These are phyloP conservation scores for Prenolepis imparis DNA, from an alignment of 2,888 invertebrate genomes.

Conservation along the genomic window DNA sequence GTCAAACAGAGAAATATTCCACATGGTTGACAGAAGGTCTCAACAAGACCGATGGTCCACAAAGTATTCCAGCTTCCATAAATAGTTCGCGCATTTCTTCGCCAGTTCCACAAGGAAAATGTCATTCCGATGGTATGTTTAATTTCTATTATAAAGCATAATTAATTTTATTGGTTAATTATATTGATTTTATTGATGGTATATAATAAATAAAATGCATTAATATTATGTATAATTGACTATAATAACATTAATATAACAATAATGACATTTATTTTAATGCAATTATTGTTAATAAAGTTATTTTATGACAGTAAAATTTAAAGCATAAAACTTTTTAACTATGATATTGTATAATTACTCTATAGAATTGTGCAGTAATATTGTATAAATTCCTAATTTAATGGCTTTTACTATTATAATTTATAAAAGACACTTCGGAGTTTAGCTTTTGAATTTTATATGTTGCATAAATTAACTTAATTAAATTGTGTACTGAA, in stretches of 20 bases:
- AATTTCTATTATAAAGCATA: background rate
- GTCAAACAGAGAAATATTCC: slow-evolving; percentile 99
- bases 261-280: background rate
- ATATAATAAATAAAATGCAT: background rate
- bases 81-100: slow-evolving; percentile 86
- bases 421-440: background rate
- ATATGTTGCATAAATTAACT: background rate
- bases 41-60: slow-evolving; percentile 88
- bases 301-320: background rate
- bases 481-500: background rate
- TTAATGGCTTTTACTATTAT: background rate
- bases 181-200: background rate
- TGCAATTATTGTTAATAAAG: background rate
- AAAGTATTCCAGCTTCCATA: slow-evolving; percentile 85
- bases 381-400: background rate
- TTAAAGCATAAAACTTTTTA: background rate
- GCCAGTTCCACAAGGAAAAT: slow-evolving; percentile 81
- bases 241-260: background rate
- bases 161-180: background rate
- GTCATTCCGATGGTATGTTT: slow-evolving; percentile 83
- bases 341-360: slow-evolving; percentile 1
- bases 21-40: slow-evolving; percentile 95
- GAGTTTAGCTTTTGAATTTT: background rate
- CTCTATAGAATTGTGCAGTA: background rate
- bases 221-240: background rate